Base-by-base conservation (phyloP, 1,140 invertebrate species). In the Drosophila truncata region DNA sequence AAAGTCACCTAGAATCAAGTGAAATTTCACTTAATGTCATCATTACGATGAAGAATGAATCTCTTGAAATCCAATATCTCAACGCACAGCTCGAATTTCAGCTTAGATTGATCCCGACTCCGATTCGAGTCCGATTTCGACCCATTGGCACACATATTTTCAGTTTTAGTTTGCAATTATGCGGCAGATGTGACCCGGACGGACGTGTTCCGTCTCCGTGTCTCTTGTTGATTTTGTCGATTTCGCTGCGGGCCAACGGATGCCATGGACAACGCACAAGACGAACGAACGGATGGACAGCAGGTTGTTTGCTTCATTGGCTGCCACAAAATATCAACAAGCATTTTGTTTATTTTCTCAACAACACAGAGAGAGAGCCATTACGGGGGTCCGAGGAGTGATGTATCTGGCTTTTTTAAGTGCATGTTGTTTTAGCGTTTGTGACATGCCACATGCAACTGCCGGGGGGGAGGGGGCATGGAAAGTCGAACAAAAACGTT, bases 301-400 rank as follows among this genome's bases (percentile, higher is more conserved):
- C 58, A 62, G 59, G 76, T 82, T 87, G 84, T 87, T 87, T 88
- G 83, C 84, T 88, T 88, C 85, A 88, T 87, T 87, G 83, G 84
- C 84, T 87, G 84, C 84, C 83, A 88, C 83, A 87, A 88, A 87
- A 87, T 87, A 87, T 84, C 84, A 87, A 87, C 85, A 87, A 87
- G 85, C 77, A 88, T 88, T 87, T 88, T 87, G 84, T 87, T 87
- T 87, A 87, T 87, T 87, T 87, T 82, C 85, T 74, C 78, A 87
- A 82, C 85, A 71, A 63, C 67, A 65, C 58, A 39, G 42, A 29
- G 27, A 29, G 41, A 39, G 44, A 42, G 46, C 50, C 72, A 63
- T 25, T 29, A 37, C 3, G 46, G 20, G 18, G 47, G 11, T 23
- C 52, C 5, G 44, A n/a, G 37, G 3, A 31, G 41, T 59, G n/a